Evolutionary conservation across 2,797 vertebrate species (phyloP), one percentile per base, ranked within the genome.

Genomic region (Myotis findleyi): DNA sequence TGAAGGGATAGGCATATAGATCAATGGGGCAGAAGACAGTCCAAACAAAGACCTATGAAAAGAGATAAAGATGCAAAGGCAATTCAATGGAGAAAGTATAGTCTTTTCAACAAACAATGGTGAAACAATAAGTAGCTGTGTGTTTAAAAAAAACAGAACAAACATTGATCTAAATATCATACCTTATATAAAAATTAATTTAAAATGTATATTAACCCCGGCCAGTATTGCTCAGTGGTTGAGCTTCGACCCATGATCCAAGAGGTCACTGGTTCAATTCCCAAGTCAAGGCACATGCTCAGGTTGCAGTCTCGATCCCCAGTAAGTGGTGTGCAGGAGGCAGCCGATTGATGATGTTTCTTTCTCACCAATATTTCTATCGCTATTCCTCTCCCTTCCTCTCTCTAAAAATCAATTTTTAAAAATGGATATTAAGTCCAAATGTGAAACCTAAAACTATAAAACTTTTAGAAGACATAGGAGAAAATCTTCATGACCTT

Each of bases 131-230:
- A 51, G 36, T 49, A 76, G 20, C 17, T 71, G 18, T 49, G n/a
- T 71, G 5, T 68, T 92, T 80, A 27, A 30, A 12, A 49, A 73
- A 81, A 79, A 10, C n/a, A n/a, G n/a, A 57, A 57, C 30, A 30
- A 25, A 59, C 14, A 25, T 49, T 75, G 12, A 80, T 71, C 17
- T 79, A 84, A 85, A 86, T 53, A 17, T 44, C 20, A 84, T 41
- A 72, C 33, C n/a, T 73, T 41, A 21, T 64, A 64, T 86, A 69
- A 81, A 92, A 94, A 59, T 73, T 27, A 94, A 71, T 72, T 92
- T 14, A 86, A 72, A 87, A 77, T 87, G 6, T 6, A 55, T 55
- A 77, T 33, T 87, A 49, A 44, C 53, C 64, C 49, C 57, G 51
- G 57, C 57, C 25, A 59, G 25, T 59, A 11, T 59, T 25, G 23